Conservation (phyloP, 2,888 invertebrate species). For the Caenorhabditis doughertyi region DNA sequence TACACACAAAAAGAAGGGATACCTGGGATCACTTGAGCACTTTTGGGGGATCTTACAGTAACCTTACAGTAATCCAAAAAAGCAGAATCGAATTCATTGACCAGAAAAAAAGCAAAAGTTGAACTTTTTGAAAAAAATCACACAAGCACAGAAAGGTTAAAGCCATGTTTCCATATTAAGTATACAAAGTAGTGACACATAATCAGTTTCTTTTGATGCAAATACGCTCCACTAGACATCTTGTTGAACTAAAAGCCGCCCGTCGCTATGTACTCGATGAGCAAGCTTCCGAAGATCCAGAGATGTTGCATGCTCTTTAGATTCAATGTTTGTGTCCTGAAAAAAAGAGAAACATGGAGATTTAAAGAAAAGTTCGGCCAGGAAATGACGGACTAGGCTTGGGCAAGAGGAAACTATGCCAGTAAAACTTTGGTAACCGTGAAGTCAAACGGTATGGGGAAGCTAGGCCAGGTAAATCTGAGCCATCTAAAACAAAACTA, state of each 20-base stretch:
- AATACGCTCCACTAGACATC: not conserved
- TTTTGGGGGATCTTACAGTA: not conserved
- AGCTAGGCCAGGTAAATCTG: no score
- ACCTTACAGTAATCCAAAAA: not conserved
- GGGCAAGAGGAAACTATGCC: not conserved
- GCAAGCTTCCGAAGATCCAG: constrained; percentile 42
- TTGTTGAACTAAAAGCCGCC: constrained; percentile 17
- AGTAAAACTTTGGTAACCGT: no score
- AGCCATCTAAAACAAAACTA: no score
- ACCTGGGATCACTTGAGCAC: not conserved
- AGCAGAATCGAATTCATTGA: no score
- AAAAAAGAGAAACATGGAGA: no score
- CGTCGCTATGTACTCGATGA: constrained; percentile 44
- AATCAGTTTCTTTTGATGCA: not conserved
- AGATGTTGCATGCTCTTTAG: constrained; percentile 1
- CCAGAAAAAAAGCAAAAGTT: not conserved
- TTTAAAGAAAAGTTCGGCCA: no score
- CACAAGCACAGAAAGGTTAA: constrained; percentile 13
- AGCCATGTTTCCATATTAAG: constrained; percentile 1
- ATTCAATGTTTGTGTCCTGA: constrained; percentile 44
- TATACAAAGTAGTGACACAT: constrained; percentile 20
- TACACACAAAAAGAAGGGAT: no score
- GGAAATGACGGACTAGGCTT: not conserved
- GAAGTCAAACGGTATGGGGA: no score
- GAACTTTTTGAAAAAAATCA: not conserved